phyloP scores from a whole-genome alignment of 2,888 invertebrate genomes.

The Drosophila basisetae region DNA sequence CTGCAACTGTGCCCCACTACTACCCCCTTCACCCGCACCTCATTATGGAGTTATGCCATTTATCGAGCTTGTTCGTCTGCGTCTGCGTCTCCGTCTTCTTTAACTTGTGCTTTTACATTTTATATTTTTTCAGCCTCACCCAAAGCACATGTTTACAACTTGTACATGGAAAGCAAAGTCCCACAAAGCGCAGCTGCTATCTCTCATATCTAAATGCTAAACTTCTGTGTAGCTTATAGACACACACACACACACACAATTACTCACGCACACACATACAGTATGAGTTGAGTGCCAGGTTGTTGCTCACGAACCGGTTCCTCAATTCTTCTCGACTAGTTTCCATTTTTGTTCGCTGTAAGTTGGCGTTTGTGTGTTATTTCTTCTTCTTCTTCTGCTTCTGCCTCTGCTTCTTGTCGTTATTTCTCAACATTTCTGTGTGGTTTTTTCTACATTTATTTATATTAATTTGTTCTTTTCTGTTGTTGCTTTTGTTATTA shows the following conservation, averaged over 20 bases:
- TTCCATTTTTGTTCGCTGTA: constrained; percentile 77
- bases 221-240: constrained; percentile 66
- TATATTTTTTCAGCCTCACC: constrained; percentile 40
- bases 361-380: constrained; percentile 51
- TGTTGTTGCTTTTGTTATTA: constrained; percentile 38
- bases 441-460: constrained; percentile 28
- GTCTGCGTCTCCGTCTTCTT: constrained; percentile 4
- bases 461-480: constrained; percentile 11
- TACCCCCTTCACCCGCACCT: background rate
- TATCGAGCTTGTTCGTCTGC: constrained; percentile 4
- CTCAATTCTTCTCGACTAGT: constrained; percentile 69
- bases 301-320: constrained; percentile 73
- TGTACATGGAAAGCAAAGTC: constrained; percentile 61
- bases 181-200: constrained; percentile 67
- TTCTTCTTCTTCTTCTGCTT: constrained; percentile 17
- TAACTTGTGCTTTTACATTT: constrained; percentile 6
- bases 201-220: constrained; percentile 75
- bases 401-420: constrained; percentile 11
- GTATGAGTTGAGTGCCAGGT: constrained; percentile 30
- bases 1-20: background rate
- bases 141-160: constrained; percentile 59
- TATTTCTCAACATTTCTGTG: constrained; percentile 59
- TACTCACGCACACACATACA: background rate
- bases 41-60: constrained; percentile 25
- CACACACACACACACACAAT: background rate